Evolutionary conservation across 2,888 invertebrate species (phyloP), one percentile per base, ranked within the genome.

Genomic region (Trachelus troglodyta): DNA sequence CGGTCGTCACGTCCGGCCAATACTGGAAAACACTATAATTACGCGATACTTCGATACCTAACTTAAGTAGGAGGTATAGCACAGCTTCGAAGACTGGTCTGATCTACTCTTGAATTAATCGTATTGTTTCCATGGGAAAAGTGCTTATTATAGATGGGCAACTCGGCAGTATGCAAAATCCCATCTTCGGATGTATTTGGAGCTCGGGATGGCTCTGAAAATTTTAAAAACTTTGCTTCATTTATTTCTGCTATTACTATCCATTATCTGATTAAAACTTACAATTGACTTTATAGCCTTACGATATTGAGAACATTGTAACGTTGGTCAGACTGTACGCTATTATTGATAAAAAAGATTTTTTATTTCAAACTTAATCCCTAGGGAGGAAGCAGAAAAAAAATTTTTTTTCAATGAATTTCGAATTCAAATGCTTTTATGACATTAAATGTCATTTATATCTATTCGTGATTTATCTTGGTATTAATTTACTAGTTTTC

Each of bases 21-120:
- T 90, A 88, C 85, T 83, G 86, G 83, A 86, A 87, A 91, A 87
- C 88, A 91, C 90, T 90, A 87, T 91, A 89, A 91, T 90, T 91
- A 91, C 86, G 80, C 81, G 86, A 84, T 86, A 87, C 86, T 83
- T 84, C 85, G 86, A 86, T 86, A 86, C 87, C 86, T 86, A 87
- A 85, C 85, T 87, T 86, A 85, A 85, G 75, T 81, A 73, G 81
- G 81, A 79, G 82, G 81, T 80, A 78, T 74, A 75, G 77, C 69
- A 76, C 76, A 82, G 81, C 84, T 86, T 79, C 83, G 81, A 85
- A 85, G 84, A 56, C 79, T 81, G 79, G 81, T 77, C 78, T 75
- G 83, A 85, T 84, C 83, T 86, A 84, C 85, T 83, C 84, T 84
- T 80, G 88, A 89, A 91, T 91, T 91, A 91, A 91, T 90, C 90